Base-by-base conservation (phyloP, 1,140 invertebrate genomes). In the Drosophila biarmipes region DNA sequence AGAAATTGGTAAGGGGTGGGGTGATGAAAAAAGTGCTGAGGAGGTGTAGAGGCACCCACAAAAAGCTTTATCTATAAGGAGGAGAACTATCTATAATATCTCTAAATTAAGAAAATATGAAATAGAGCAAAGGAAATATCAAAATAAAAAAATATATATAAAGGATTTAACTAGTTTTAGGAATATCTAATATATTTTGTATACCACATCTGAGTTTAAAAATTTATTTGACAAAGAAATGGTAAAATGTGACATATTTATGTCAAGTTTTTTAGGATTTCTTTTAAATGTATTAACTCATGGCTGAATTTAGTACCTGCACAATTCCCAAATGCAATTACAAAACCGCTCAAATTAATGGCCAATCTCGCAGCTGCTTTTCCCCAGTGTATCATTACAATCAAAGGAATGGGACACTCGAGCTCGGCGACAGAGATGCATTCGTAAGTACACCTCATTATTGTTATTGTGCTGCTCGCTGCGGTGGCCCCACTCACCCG, bases 371-470 rank as follows among this genome's bases (percentile, higher is more conserved):
- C 4, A 2, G 42, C 27, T 24, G 24, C 8, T 31, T 38, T 43
- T 49, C 24, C 45, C 29, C 15, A 19, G 48, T 51, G 48, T 14
- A 51, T 34, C 48, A 51, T 51, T 34, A 19, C 48, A 34, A 51
- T 51, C 48, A 34, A 12, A 12, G 48, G 48, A 51, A 51, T 14
- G 48, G 48, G 48, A 51, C 29, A 51, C 29, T 51, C 10, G 48
- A 51, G 48, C n/a, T 19, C 29, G 2, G 48, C 29, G 31, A 15
- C 19, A 34, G 46, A 43, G 61, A 64, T 86, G 82, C 82, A 87
- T 78, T 87, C 75, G 71, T 66, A 75, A 86, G 81, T 86, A 72
- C 54, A 73, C 79, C 82, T 87, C 78, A 86, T 86, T 86, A 86
- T 76, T 72, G 78, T 87, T 75, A 67, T 75, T 76, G 73, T 75